Evolutionary conservation across 2,888 invertebrate genomes (phyloP), one percentile per base, ranked within the genome.

Genomic region (Nomada fucata): DNA sequence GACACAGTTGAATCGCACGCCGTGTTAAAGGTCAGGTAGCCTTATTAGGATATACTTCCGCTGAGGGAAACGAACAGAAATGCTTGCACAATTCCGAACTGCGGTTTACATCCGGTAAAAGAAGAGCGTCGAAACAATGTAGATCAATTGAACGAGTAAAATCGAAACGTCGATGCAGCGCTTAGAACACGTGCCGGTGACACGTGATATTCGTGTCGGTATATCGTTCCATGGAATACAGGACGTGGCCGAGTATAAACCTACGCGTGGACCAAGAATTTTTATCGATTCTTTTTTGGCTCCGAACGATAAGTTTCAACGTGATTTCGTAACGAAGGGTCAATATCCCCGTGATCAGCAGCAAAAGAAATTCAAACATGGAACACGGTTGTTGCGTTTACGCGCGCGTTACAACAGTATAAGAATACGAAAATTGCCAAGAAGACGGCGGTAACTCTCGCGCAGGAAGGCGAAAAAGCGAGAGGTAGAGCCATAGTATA

Each of bases 181-280:
- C 44, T 23, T 9, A 26, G 47, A 63, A 52, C 80, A 80, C 80
- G 76, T 76, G 76, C 42, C 47, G 20, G 52, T 42, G 71, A 69
- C 77, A 81, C 78, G 81, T 70, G 78, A 78, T 70, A 65, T 69
- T 47, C 20, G 4, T 29, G 55, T 4, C 42, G 44, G 18, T 36
- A n/a, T 47, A 69, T 63, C 63, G 29, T 63, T 77, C 73, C 29
- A 52, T 36, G 50, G 42, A 73, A 59, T 72, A 64, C 26, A 55
- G 10, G 23, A 52, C n/a, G 57, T 53, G 23, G 18, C 9, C 26
- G 20, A 11, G 13, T n/a, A 20, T 53, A 13, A 44, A 60, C n/a
- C 68, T 4, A 44, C 26, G 10, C 11, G 36, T 47, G 15, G 47
- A 50, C 55, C 23, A 9, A 29, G 10, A 42, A 36, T n/a, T 57